A percentile compares a stretch with the other conserved stretches of the same genome.
phyloP scores from a whole-genome alignment of 2,797 vertebrate genomes.

The Heteromormyrus szaboi region DNA sequence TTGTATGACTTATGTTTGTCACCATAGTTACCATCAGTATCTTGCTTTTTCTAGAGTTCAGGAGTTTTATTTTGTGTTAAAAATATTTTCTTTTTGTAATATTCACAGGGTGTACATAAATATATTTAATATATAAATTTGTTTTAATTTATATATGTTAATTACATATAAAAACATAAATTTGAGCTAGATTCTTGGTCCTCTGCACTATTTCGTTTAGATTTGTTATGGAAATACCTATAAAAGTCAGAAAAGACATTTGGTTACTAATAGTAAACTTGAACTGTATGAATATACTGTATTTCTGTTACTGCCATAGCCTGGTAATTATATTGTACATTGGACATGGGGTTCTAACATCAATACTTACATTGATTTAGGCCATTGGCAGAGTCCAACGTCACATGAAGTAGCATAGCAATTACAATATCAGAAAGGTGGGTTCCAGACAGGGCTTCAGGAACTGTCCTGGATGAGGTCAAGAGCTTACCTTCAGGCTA shows the following conservation, averaged over 20 bases:
- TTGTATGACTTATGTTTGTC: not conserved
- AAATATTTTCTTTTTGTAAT: conserved; percentile 38
- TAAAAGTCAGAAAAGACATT: conserved; percentile 42
- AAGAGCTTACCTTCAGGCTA: not conserved
- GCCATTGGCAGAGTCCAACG: conserved; percentile 42
- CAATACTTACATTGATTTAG: conserved; percentile 47
- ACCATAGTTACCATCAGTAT: conserved; percentile 27
- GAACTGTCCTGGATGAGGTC: not conserved
- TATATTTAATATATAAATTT: conserved; percentile 65
- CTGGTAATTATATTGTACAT: conserved; percentile 40
- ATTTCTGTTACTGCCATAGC: conserved; percentile 44
- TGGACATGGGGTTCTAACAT: conserved; percentile 47
- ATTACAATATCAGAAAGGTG: not conserved
- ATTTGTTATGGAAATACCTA: conserved; percentile 39
- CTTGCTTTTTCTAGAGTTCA: conserved; percentile 27
- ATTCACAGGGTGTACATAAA: conserved; percentile 63
- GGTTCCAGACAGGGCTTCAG: not conserved
- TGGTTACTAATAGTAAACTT: conserved; percentile 37
- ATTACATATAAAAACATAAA: conserved; percentile 58
- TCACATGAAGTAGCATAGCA: conserved; percentile 26
- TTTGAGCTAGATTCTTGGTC: conserved; percentile 47
- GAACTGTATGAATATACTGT: conserved; percentile 33
- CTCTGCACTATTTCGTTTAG: conserved; percentile 47
- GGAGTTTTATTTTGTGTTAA: conserved; percentile 35
- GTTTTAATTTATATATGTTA: conserved; percentile 61